Evolutionary conservation across 2,797 vertebrate genomes (phyloP).

Genomic region (Apogon hyalosoma): DNA sequence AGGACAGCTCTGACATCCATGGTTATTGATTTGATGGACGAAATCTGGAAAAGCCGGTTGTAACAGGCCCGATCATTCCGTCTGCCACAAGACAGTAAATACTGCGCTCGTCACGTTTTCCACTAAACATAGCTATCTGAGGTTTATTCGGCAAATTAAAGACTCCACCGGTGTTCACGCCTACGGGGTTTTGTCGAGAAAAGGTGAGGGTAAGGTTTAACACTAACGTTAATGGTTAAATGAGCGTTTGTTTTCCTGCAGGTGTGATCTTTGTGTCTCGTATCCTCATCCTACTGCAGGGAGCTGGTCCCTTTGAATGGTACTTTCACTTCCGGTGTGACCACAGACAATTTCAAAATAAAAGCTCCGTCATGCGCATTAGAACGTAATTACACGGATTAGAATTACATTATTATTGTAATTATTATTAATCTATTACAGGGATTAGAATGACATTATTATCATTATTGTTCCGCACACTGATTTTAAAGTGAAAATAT

Average conservation of each 20-base stretch:
- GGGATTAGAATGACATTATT: too few relatives aligned
- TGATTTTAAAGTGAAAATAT: too few relatives aligned
- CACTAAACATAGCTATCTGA: conserved; percentile 8
- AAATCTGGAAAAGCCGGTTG: conserved; percentile 22
- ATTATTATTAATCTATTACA: conserved; percentile 2
- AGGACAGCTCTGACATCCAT: conserved; percentile 84
- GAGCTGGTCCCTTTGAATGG: conserved; percentile 10
- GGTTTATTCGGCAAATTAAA: not conserved
- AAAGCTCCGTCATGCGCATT: not conserved
- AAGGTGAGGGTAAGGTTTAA: not conserved
- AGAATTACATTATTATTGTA: too few relatives aligned
- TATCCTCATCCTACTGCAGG: conserved; percentile 35
- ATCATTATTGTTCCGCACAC: too few relatives aligned
- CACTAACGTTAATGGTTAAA: accelerated
- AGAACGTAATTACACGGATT: conserved; percentile 54
- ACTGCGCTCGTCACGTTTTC: conserved; percentile 19
- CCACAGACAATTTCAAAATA: conserved; percentile 24
- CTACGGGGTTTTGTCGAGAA: not conserved
- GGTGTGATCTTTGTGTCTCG: conserved; percentile 53
- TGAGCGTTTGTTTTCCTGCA: conserved; percentile 19
- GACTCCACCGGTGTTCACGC: not conserved
- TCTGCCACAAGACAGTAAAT: conserved; percentile 25
- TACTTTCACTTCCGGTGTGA: conserved; percentile 67
- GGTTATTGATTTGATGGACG: conserved; percentile 56
- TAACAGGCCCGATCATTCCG: conserved; percentile 56